Percentiles rank a stretch among this genome's conserved stretches.
phyloP scores from a whole-genome alignment of 2,797 vertebrate species.

The Acrocephalus scirpaceus region DNA sequence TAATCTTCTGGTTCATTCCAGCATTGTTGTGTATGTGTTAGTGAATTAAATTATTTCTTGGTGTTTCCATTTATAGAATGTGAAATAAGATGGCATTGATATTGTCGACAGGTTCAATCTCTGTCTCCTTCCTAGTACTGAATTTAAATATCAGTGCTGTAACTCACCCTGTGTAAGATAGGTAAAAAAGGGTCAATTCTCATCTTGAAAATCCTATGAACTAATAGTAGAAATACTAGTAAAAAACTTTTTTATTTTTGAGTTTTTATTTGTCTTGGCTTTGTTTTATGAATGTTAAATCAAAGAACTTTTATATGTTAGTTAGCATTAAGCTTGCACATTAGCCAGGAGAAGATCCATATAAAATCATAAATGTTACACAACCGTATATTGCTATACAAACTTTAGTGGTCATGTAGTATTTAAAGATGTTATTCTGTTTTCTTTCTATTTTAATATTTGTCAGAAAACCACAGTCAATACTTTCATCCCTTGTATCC shows the following conservation, averaged over 20 bases:
- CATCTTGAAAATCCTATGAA: not conserved
- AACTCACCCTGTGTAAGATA: not conserved
- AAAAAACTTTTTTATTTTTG: not conserved
- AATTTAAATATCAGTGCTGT: not conserved
- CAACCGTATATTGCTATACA: not conserved
- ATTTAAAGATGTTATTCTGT: not conserved
- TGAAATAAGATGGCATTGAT: not conserved
- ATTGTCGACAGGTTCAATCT: not conserved
- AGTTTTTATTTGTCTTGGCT: not conserved
- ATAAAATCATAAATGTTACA: not conserved
- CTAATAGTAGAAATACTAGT: not conserved
- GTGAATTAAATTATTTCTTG: not conserved
- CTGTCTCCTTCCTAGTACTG: not conserved
- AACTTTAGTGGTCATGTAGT: not conserved
- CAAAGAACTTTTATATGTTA: not conserved
- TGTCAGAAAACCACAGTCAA: not conserved
- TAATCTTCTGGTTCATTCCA: not conserved
- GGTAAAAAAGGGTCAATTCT: not conserved
- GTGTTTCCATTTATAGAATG: not conserved
- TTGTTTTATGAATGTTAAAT: not conserved
- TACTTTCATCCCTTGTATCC: not conserved
- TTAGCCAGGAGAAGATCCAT: not conserved
- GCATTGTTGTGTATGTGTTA: not conserved
- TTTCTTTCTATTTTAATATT: not conserved
- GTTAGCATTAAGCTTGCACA: not conserved